Percentiles rank a stretch among this genome's conserved stretches.
phyloP scores from a whole-genome alignment of 2,113 vertebrate species.

The Equus quagga region DNA sequence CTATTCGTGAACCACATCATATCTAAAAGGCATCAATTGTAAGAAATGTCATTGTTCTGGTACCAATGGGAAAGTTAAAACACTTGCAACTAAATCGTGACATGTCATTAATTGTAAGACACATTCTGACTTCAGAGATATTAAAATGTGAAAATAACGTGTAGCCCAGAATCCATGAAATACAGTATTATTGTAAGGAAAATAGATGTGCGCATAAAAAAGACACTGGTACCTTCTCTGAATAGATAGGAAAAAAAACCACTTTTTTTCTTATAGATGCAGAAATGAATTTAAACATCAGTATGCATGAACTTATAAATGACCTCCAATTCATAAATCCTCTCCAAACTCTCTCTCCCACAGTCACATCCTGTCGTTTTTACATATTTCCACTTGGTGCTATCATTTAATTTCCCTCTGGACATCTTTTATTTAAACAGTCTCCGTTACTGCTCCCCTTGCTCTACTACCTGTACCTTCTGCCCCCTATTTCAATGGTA shows the following conservation, averaged over 20 bases:
- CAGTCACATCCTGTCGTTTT: background rate
- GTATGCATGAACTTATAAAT: background rate
- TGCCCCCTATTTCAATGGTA: background rate
- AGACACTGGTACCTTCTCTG: slow-evolving; percentile 11
- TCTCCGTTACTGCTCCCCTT: background rate
- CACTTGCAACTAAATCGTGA: background rate
- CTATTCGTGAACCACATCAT: background rate
- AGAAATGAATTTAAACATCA: slow-evolving; percentile 41
- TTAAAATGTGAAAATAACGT: slow-evolving; percentile 46
- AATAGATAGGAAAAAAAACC: slow-evolving; percentile 5
- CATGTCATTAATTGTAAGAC: background rate
- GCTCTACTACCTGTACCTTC: background rate
- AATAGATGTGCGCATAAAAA: background rate
- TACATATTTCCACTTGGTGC: background rate
- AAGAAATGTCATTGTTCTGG: background rate
- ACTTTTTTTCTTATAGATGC: background rate
- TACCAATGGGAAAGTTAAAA: background rate
- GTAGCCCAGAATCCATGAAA: slow-evolving; percentile 8
- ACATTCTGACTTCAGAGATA: slow-evolving; percentile 36
- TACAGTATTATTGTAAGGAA: background rate
- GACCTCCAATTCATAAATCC: background rate
- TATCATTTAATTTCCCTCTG: background rate
- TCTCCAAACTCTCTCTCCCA: background rate
- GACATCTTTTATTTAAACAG: slow-evolving; percentile 29
- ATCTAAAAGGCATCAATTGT: background rate